Evolutionary conservation across 2,113 vertebrate species (phyloP).

Genomic region (Nibea coibor): DNA sequence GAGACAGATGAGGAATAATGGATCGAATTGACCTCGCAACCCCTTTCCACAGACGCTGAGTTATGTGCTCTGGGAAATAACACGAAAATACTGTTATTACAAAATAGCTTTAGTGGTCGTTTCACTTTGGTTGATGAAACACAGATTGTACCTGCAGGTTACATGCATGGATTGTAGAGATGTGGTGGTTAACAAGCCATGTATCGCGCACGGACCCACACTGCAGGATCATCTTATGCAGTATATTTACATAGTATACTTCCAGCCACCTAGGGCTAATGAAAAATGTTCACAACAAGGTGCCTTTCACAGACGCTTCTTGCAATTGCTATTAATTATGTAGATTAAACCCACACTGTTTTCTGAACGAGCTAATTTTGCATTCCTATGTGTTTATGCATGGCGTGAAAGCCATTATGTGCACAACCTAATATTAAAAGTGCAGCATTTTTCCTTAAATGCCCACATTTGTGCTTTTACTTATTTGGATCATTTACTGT

Average conservation of each 20-base stretch:
- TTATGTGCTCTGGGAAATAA: conserved; percentile 11
- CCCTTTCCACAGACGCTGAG: background rate
- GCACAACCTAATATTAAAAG: background rate
- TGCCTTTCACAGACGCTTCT: background rate
- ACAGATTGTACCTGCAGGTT: too few relatives aligned
- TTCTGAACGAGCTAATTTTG: conserved; percentile 3
- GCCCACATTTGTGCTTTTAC: background rate
- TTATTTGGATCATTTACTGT: background rate
- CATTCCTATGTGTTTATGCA: background rate
- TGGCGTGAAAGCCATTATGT: background rate
- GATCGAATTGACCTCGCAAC: conserved; percentile 30
- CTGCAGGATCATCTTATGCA: background rate
- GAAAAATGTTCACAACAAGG: conserved; percentile 10
- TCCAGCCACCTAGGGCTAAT: background rate
- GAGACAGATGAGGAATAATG: conserved; percentile 36
- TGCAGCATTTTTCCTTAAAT: background rate
- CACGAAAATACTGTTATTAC: conserved; percentile 2
- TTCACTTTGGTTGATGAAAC: background rate
- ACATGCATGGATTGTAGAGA: background rate
- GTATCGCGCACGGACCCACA: background rate
- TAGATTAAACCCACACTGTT: background rate
- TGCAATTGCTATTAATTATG: background rate
- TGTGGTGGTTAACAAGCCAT: background rate
- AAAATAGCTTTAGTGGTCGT: background rate
- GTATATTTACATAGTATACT: background rate